Evolutionary conservation across 2,113 vertebrate species (phyloP), one percentile per base, ranked within the genome.

Genomic region (Setophaga kirtlandii): DNA sequence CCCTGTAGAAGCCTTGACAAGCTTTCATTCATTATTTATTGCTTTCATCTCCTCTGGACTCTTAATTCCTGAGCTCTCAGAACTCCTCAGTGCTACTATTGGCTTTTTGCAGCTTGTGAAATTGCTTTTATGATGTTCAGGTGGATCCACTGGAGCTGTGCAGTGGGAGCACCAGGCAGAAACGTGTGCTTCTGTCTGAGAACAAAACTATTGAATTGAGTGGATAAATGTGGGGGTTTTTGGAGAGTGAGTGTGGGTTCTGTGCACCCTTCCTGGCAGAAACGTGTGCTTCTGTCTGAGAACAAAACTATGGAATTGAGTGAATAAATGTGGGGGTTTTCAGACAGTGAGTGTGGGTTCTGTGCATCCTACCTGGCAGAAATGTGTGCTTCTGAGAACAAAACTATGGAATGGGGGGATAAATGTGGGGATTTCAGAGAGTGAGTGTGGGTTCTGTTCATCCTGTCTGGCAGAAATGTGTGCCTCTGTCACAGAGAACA

Each of bases 11-110:
- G 58, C 70, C 50, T 46, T 60, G 87, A 64, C 69, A 79, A 9
- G 49, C 23, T 92, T 82, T 76, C 79, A 62, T 83, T 95, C 83
- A n/a, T 90, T 93, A 88, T 83, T 92, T 89, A 74, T 73, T 58
- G 79, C 89, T 93, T 97, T 90, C 50, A 73, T 92, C 84, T 94
- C 90, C 63, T 92, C 74, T 94, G 85, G 62, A 62, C 85, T 95
- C 88, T 83, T 83, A 90, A 95, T 93, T 90, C 62, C 83, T 30
- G n/a, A 33, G 85, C 79, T 93, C 88, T 94, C 46, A 83, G 88
- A 85, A 59, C n/a, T 47, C 27, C 1, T 74, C 80, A 90, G 90
- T 90, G 88, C 88, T 88, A 10, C 63, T 67, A 35, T 93, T 94
- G 85, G 86, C 75, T 92, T 86, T 97, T 73, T 93, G 82, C 75